Evolutionary conservation across 2,113 vertebrate genomes (phyloP).

Genomic region (Poicephalus gulielmi): DNA sequence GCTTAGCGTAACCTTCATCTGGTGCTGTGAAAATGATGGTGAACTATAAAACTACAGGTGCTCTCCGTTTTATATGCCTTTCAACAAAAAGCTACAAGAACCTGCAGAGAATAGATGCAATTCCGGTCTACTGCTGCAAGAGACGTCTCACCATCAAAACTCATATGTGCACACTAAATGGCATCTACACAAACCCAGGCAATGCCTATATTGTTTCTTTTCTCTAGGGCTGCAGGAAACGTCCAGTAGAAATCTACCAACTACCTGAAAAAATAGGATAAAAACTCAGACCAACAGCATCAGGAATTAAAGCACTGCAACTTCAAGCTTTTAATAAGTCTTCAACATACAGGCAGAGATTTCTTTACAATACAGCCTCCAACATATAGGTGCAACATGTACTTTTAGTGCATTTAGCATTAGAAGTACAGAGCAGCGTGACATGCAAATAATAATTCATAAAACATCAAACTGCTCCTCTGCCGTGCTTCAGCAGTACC

Average conservation of each 20-base stretch:
- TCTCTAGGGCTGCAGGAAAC: background rate
- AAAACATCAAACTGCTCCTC: background rate
- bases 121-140: background rate
- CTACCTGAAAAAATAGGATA: background rate
- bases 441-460: background rate
- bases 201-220: background rate
- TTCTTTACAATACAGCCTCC: background rate
- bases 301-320: background rate
- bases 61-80: background rate
- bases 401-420: background rate
- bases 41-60: background rate
- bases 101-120: background rate
- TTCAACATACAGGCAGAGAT: background rate
- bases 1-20: background rate
- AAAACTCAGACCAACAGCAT: background rate
- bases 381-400: accelerated
- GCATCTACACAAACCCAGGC: background rate
- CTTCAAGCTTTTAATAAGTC: background rate
- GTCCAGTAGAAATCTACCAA: background rate
- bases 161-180: background rate
- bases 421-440: background rate
- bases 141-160: background rate
- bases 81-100: background rate
- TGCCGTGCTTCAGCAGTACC: background rate
- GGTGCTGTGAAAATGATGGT: background rate